A percentile compares a stretch with the other conserved stretches of the same genome.
phyloP scores from a whole-genome alignment of 2,113 vertebrate genomes.

The Corythornis cristatus region DNA sequence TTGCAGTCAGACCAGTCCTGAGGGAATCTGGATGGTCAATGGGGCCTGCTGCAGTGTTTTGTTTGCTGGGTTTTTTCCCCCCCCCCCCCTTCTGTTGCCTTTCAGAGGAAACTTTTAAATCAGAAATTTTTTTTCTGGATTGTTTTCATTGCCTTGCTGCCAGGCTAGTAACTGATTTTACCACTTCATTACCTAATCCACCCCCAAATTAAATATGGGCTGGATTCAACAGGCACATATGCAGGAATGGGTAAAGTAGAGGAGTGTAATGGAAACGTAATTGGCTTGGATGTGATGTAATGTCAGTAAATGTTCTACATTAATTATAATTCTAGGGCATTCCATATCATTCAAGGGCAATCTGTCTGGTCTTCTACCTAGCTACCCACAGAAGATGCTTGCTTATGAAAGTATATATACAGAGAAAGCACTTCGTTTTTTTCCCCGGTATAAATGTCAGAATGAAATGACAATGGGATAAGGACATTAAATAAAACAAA shows the following conservation, averaged over 20 bases:
- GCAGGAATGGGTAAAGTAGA: not conserved
- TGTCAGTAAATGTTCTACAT: conserved; percentile 4
- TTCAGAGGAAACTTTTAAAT: not conserved
- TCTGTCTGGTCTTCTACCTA: not conserved
- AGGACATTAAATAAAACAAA: not conserved
- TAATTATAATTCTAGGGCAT: not conserved
- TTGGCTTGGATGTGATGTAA: conserved; percentile 5
- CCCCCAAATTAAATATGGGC: conserved; percentile 24
- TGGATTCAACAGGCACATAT: conserved; percentile 9
- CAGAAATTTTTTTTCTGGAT: not conserved
- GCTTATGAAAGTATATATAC: not conserved
- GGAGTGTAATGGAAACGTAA: not conserved
- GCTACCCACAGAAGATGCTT: not conserved
- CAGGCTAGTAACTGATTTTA: conserved; percentile 29
- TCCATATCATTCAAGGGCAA: not conserved
- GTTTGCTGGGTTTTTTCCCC: not conserved
- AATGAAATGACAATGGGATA: not conserved
- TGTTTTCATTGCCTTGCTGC: not conserved
- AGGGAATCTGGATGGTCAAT: not conserved
- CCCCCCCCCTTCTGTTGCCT: not conserved
- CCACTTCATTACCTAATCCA: conserved; percentile 43
- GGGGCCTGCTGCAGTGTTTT: not conserved
- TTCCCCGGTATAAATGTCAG: not conserved
- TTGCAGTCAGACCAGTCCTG: not conserved
- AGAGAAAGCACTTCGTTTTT: not conserved